These are phyloP conservation scores for Lasioglossum zephyrum DNA, from an alignment of 2,888 invertebrate genomes.

Conservation along the genomic window DNA sequence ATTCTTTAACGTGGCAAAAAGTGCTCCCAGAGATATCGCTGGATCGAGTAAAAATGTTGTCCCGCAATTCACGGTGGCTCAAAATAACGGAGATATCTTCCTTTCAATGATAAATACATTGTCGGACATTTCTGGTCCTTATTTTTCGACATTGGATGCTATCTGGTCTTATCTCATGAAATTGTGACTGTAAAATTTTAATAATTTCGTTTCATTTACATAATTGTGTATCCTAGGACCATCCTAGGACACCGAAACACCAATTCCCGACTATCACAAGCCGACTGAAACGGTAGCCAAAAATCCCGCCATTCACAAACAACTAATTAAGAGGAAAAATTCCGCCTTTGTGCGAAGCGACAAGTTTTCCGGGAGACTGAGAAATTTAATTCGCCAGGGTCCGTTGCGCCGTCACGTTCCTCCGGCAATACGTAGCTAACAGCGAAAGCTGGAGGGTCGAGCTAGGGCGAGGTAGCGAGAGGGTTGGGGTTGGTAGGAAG, in stretches of 20 bases:
- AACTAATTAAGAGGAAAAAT: background rate
- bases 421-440: background rate
- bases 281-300: background rate
- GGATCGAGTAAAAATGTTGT: slow-evolving; percentile 27
- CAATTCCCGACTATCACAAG: background rate
- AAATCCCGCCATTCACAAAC: background rate
- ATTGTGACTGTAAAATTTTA: too few relatives aligned
- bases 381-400: slow-evolving; percentile 10
- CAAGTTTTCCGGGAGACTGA: background rate
- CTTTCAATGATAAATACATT: background rate
- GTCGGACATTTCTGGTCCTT: too few relatives aligned
- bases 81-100: background rate
- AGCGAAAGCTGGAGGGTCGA: background rate
- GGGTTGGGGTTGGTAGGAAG: background rate
- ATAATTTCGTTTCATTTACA: too few relatives aligned
- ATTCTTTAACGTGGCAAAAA: slow-evolving; percentile 52
- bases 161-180: too few relatives aligned
- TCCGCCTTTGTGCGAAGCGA: background rate
- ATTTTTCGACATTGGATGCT: background rate
- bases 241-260: background rate
- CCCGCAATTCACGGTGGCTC: background rate
- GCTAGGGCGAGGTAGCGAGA: background rate
- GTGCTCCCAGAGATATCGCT: slow-evolving; percentile 39
- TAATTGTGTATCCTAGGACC: background rate
- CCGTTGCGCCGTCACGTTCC: slow-evolving; percentile 10